Evolutionary conservation across 2,888 invertebrate species (phyloP), one percentile per base, ranked within the genome.

Genomic region (Pemphredon lugubris): DNA sequence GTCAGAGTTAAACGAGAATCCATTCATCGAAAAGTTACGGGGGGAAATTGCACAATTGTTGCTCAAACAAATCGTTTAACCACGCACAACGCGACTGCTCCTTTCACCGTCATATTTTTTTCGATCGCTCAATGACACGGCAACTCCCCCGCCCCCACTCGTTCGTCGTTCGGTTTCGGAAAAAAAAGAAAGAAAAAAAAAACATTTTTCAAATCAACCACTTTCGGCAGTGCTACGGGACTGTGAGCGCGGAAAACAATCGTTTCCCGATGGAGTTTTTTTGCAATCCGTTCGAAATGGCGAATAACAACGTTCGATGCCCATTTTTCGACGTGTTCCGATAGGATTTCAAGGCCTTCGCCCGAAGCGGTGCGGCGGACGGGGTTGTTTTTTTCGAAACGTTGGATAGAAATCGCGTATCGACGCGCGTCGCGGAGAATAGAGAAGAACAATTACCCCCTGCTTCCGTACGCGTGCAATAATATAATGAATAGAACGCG

Each of bases 271-370:
- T 75, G 18, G n/a, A 51, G 51, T 50, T 63, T 59, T 54, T 72
- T n/a, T 18, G 42, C 42, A 5, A 6, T n/a, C 34, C 16, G 11
- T 45, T 45, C 57, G 61, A 61, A 57, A 54, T 34, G 34, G 60
- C 66, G 68, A 60, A 57, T n/a, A 70, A 48, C 55, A 54, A 30
- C 61, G 69, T 66, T 70, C 66, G 55, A 54, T 59, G 63, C 54
- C 42, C 32, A 55, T 47, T 64, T 54, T 58, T 50, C 53, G 48
- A 26, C 51, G 21, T 30, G 20, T 18, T 54, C 40, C 74, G 64
- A 74, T 68, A 47, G 64, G 64, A 72, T 77, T 74, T 77, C 55
- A 5, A 47, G 64, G 64, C 67, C 77, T 74, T 77, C 55, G 6
- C 40, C 59, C 73, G 39, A 57, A 60, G 53, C 50, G 42, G n/a